phyloP scores from a whole-genome alignment of 2,113 vertebrate genomes.

The Gila orcuttii region DNA sequence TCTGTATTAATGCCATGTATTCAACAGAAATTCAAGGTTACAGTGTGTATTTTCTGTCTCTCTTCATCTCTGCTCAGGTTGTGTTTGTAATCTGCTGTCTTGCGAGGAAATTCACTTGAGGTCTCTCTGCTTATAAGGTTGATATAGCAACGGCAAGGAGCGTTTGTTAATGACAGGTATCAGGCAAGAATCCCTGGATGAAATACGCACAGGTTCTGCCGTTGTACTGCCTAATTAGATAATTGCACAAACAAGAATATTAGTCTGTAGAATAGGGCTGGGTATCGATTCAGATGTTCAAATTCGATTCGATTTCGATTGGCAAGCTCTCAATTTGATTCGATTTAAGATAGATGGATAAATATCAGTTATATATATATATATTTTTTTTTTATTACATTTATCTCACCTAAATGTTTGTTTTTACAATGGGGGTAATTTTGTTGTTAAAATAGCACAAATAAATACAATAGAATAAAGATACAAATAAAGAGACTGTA shows the following conservation, averaged over 20 bases:
- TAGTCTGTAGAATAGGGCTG: not conserved
- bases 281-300: no score
- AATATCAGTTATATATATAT: no score
- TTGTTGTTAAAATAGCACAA: no score
- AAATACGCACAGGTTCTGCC: slow-evolving; percentile 38
- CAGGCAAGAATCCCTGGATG: slow-evolving; percentile 44
- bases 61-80: not conserved
- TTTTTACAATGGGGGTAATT: no score
- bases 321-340: no score
- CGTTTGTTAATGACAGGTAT: slow-evolving; percentile 55
- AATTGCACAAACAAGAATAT: slow-evolving; percentile 35
- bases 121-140: slow-evolving; percentile 59
- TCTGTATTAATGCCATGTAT: not conserved
- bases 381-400: no score
- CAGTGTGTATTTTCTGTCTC: not conserved
- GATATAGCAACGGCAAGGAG: slow-evolving; percentile 62
- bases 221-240: slow-evolving; percentile 42
- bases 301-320: no score
- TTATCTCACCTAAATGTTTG: no score
- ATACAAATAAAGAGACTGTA: no score
- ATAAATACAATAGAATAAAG: no score
- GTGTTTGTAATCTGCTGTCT: slow-evolving; percentile 13
- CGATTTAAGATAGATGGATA: no score
- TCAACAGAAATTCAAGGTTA: not conserved
- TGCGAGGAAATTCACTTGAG: slow-evolving; percentile 45